Percentiles rank a stretch among this genome's conserved stretches.
Evolutionary conservation across 2,888 invertebrate species (phyloP).

Genomic region (Rosalia funebris): DNA sequence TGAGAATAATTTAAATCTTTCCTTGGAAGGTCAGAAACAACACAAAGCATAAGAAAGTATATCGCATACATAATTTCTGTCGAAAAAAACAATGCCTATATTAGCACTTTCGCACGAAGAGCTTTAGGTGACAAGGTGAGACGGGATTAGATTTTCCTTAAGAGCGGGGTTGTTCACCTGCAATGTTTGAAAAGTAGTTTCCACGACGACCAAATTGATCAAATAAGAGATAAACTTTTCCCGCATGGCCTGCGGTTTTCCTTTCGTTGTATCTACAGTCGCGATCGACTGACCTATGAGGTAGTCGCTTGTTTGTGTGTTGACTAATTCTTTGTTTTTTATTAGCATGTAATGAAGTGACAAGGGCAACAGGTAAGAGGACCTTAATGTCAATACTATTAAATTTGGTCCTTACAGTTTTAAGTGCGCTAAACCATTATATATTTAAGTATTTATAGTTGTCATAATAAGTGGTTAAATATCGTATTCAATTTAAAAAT

Average conservation of each 20-base stretch:
- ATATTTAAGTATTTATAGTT: too few relatives aligned
- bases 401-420: not conserved
- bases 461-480: too few relatives aligned
- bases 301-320: constrained; percentile 14
- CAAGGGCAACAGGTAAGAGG: constrained; percentile 31
- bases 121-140: not conserved
- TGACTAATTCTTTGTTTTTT: constrained; percentile 11
- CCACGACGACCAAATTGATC: constrained; percentile 58
- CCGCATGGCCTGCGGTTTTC: constrained; percentile 47
- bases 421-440: too few relatives aligned
- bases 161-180: constrained; percentile 55
- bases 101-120: constrained; percentile 13
- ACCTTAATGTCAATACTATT: not conserved
- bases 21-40: too few relatives aligned
- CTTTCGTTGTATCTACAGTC: constrained; percentile 22
- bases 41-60: too few relatives aligned
- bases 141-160: constrained; percentile 3
- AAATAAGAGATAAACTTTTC: constrained; percentile 55
- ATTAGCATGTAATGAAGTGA: constrained; percentile 1
- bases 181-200: constrained; percentile 57
- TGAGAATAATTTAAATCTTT: too few relatives aligned
- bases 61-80: too few relatives aligned
- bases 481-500: too few relatives aligned
- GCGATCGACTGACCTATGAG: constrained; percentile 14
- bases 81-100: not conserved